These are phyloP conservation scores for Tenrec ecaudatus DNA, from an alignment of 2,113 vertebrate species.

Conservation along the genomic window DNA sequence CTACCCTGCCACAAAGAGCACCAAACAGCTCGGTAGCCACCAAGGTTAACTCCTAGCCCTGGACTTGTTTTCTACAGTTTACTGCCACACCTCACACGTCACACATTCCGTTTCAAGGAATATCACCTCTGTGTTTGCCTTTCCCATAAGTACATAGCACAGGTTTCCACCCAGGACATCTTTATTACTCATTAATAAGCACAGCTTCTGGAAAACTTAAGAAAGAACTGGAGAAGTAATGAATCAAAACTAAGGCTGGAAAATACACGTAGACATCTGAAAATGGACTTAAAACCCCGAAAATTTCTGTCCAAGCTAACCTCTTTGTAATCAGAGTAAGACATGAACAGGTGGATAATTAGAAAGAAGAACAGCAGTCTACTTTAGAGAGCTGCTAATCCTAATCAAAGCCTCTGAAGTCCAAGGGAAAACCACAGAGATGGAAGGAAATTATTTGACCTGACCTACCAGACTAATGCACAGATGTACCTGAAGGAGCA, in stretches of 20 bases:
- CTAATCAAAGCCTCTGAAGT: constrained; percentile 22
- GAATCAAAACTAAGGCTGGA: constrained; percentile 38
- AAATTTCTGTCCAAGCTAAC: constrained; percentile 8
- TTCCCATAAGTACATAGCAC: neutral
- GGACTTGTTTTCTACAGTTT: neutral
- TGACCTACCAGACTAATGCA: neutral
- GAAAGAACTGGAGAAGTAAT: constrained; percentile 16
- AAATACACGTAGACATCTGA: neutral
- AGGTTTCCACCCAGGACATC: constrained; percentile 9
- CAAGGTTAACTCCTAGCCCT: neutral
- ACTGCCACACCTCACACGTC: neutral
- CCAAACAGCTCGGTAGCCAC: neutral
- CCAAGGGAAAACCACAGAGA: neutral
- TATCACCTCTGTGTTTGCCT: neutral
- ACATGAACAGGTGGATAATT: neutral
- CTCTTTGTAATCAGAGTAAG: neutral
- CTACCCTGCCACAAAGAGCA: neutral
- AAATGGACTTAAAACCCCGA: neutral
- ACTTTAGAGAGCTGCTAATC: neutral
- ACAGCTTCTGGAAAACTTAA: constrained; percentile 9
- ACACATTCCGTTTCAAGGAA: constrained; percentile 32
- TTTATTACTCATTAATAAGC: constrained; percentile 44
- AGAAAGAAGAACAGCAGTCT: neutral
- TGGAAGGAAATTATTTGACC: neutral
- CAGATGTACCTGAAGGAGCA: neutral